Evolutionary conservation across 2,113 vertebrate species (phyloP), one percentile per base, ranked within the genome.

Genomic region (Mesoclemmys tuberculata): DNA sequence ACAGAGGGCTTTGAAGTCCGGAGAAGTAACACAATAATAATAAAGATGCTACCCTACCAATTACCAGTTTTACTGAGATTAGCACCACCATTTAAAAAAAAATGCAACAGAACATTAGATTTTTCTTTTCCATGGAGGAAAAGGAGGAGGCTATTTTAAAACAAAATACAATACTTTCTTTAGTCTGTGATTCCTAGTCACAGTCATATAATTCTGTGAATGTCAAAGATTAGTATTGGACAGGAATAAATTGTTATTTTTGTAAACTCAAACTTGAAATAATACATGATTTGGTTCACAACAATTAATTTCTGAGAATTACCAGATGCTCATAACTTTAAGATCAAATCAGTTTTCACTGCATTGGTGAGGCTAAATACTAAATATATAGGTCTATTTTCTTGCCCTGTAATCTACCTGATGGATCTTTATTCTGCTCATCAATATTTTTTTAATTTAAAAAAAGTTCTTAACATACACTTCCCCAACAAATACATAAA

Each of bases 281-380:
- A 87, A 93, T 83, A 94, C 46, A 85, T 93, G 82, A 86, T 90
- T 96, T 79, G 80, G 75, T 96, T 97, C 93, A 89, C 48, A 95
- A 93, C 29, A 49, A 92, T 92, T 97, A 85, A 29, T 97, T 98
- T 95, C 92, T 93, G 80, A 87, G 90, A 96, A 97, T 97, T 91
- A 89, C 84, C 52, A 93, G 49, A 71, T 95, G 83, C n/a, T 97
- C 31, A 82, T 64, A 94, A 90, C 87, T 93, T 97, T 90, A 96
- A 97, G 85, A 84, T 96, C 88, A 96, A 88, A 92, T 97, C 85
- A 88, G 31, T 96, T 98, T 97, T 91, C 71, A 84, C 2, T 84
- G 13, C 87, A 92, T 88, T 96, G 52, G 68, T 86, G 38, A 68
- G 88, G 77, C 3, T 49, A 54, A 93, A 90, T 52, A 38, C 81